Percentiles rank a stretch among this genome's conserved stretches.
Conservation (phyloP, 2,113 vertebrate species). For the Orthonyx spaldingii region DNA sequence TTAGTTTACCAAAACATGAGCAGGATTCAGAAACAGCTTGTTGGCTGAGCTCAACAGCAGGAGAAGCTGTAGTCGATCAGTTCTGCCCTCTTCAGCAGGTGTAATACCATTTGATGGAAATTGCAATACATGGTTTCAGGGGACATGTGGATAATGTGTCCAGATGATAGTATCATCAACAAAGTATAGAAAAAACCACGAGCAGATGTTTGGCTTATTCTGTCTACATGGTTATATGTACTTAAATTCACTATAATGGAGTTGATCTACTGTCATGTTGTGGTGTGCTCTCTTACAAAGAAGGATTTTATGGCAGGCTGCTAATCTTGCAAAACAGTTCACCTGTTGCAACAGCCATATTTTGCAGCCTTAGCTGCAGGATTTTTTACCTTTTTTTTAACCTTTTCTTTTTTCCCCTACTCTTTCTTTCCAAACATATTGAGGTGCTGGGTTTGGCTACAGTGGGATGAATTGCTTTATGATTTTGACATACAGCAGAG, state of each 20-base stretch:
- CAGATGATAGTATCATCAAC: slow-evolving; percentile 55
- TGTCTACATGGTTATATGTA: slow-evolving; percentile 53
- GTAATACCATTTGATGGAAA: slow-evolving; percentile 35
- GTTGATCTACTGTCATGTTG: slow-evolving; percentile 43
- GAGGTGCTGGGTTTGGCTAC: slow-evolving; percentile 15
- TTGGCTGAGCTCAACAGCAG: background rate
- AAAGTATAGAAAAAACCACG: slow-evolving; percentile 50
- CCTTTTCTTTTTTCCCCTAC: background rate
- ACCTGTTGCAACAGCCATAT: slow-evolving; percentile 21
- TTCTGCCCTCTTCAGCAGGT: slow-evolving; percentile 43
- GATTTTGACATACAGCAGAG: background rate
- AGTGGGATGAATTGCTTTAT: slow-evolving; percentile 19
- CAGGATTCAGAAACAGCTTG: background rate
- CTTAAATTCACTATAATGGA: slow-evolving; percentile 62
- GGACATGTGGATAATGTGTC: slow-evolving; percentile 53
- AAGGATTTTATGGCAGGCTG: slow-evolving; percentile 57
- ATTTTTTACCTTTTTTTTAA: background rate
- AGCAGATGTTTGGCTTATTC: slow-evolving; percentile 71
- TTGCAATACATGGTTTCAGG: slow-evolving; percentile 49
- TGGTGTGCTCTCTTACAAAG: slow-evolving; percentile 48
- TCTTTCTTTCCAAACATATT: slow-evolving; percentile 3
- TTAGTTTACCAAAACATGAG: background rate
- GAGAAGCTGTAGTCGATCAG: background rate
- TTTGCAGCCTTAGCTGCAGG: slow-evolving; percentile 38
- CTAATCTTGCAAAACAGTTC: slow-evolving; percentile 40